phyloP scores from a whole-genome alignment of 2,888 invertebrate species.

The Dicyrtomina minuta region DNA sequence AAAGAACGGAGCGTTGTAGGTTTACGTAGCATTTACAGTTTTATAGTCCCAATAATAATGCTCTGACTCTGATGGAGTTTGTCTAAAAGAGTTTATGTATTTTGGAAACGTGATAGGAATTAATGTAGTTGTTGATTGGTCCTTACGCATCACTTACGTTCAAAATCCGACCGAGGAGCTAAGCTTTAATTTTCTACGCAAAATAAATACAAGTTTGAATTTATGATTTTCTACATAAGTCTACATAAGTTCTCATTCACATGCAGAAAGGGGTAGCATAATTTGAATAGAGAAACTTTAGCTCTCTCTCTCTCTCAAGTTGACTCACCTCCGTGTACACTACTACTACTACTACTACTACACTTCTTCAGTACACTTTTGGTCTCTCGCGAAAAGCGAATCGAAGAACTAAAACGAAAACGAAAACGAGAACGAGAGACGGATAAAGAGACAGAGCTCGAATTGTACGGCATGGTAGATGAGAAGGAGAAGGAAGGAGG shows the following conservation, averaged over 20 bases:
- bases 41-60: no score
- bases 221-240: conserved; percentile 19
- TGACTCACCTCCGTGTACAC: no score
- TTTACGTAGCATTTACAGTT: no score
- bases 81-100: conserved; percentile 1
- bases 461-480: no score
- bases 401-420: not conserved
- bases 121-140: conserved; percentile 29
- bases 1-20: no score
- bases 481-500: no score
- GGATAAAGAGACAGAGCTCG: not conserved
- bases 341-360: no score
- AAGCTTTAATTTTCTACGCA: conserved; percentile 14
- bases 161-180: not conserved
- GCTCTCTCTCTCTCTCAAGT: no score
- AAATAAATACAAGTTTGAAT: conserved; percentile 30
- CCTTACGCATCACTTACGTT: conserved; percentile 28
- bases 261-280: conserved; percentile 12
- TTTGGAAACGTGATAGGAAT: conserved; percentile 24
- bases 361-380: no score
- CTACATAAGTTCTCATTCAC: not conserved
- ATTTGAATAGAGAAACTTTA: conserved; percentile 1
- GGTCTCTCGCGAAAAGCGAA: no score
- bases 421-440: not conserved
- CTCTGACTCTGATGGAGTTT: no score